Conservation (phyloP, 2,888 invertebrate genomes). For the Polia nebulosa region DNA sequence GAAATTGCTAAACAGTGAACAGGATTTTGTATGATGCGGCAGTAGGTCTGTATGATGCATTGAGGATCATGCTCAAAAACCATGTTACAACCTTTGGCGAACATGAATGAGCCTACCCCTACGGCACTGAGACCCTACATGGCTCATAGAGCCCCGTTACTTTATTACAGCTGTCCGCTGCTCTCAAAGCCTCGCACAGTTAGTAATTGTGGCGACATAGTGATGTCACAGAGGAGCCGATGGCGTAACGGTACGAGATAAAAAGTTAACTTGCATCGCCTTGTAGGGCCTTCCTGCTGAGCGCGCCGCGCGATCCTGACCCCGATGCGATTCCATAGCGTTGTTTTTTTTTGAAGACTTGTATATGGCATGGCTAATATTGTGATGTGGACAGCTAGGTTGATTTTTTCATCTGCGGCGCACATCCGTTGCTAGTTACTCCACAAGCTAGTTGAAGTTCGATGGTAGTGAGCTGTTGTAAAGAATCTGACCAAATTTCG, state of each 20-base stretch:
- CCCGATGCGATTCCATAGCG: constrained; percentile 56
- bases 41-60: too few relatives aligned
- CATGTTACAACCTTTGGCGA: not conserved
- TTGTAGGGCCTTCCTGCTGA: constrained; percentile 77
- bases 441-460: not conserved
- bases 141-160: constrained; percentile 26
- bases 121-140: not conserved
- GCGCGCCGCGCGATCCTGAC: constrained; percentile 65
- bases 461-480: not conserved
- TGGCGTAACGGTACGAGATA: constrained; percentile 72
- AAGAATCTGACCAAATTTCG: not conserved
- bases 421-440: not conserved
- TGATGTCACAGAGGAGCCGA: constrained; percentile 64
- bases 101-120: not conserved
- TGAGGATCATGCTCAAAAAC: not conserved
- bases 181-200: constrained; percentile 34
- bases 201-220: constrained; percentile 60
- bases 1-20: not conserved
- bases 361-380: constrained; percentile 16
- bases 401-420: not conserved
- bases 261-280: constrained; percentile 72
- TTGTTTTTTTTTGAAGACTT: constrained; percentile 35
- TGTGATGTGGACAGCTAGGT: constrained; percentile 3
- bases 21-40: not conserved
- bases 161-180: constrained; percentile 22